phyloP scores from a whole-genome alignment of 1,140 invertebrate genomes.

The Delia radicum region DNA sequence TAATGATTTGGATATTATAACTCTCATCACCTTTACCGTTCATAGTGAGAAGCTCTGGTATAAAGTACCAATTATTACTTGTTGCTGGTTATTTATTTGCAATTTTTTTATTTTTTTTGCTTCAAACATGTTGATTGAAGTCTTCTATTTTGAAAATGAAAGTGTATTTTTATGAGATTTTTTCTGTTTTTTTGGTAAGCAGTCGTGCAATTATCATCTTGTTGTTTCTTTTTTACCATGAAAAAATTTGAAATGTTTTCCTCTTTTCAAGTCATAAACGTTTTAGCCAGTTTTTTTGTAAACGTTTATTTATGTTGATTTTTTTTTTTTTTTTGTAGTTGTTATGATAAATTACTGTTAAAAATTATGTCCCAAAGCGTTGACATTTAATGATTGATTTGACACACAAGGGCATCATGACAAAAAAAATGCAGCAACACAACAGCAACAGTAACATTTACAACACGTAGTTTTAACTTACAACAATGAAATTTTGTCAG shows the following conservation, averaged over 20 bases:
- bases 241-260: neutral
- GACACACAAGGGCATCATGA: conserved; percentile 53
- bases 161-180: conserved; percentile 21
- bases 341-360: conserved; percentile 11
- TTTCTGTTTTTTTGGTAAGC: neutral
- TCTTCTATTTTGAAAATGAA: conserved; percentile 17
- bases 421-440: neutral
- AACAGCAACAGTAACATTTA: neutral
- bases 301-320: neutral
- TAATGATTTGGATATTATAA: too few species aligned
- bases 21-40: too few species aligned
- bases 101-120: too few species aligned
- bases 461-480: neutral
- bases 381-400: conserved; percentile 55
- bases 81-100: neutral
- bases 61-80: neutral
- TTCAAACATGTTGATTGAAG: neutral
- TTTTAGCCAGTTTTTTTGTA: neutral
- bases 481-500: neutral
- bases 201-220: conserved; percentile 5
- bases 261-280: neutral
- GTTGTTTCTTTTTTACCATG: neutral
- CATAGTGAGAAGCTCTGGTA: too few species aligned
- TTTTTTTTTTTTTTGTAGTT: conserved; percentile 36
- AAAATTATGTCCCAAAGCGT: conserved; percentile 40